Conservation (phyloP, 1,140 invertebrate species). For the Centruroides sculpturatus region DNA sequence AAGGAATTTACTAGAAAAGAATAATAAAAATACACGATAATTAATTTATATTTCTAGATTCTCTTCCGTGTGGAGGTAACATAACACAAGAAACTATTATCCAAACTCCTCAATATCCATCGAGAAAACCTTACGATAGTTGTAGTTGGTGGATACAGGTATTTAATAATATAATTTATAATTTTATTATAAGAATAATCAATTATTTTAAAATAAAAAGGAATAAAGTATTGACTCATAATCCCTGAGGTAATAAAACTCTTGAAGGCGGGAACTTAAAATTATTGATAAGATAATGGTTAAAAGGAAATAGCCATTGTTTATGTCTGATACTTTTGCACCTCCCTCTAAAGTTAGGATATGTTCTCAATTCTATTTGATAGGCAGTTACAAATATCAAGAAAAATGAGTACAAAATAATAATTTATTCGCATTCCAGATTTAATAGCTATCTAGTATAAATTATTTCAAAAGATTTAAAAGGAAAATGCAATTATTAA, state of each 20-base stretch:
- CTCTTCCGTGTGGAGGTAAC: slow-evolving; percentile 15
- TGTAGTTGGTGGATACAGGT: slow-evolving; percentile 17
- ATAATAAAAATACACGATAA: too few species aligned
- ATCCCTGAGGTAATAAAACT: too few species aligned
- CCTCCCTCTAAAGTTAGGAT: not conserved
- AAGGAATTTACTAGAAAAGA: too few species aligned
- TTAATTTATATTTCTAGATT: not conserved
- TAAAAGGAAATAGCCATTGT: not conserved
- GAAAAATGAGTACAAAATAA: not conserved
- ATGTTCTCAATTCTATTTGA: not conserved
- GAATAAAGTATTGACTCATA: too few species aligned
- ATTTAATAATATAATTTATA: not conserved
- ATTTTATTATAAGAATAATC: too few species aligned
- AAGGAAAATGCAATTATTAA: too few species aligned
- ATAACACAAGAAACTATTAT: slow-evolving; percentile 9
- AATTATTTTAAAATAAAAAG: too few species aligned
- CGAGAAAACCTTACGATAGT: slow-evolving; percentile 1
- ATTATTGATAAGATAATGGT: too few species aligned
- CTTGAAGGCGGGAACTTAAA: too few species aligned
- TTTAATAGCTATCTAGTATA: not conserved
- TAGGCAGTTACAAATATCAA: not conserved
- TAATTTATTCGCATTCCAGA: not conserved
- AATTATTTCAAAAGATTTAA: not conserved
- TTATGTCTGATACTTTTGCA: not conserved
- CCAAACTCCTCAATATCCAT: slow-evolving; percentile 14